These are phyloP conservation scores for Drosophila nikananu DNA, from an alignment of 1,140 invertebrate genomes.

Conservation along the genomic window DNA sequence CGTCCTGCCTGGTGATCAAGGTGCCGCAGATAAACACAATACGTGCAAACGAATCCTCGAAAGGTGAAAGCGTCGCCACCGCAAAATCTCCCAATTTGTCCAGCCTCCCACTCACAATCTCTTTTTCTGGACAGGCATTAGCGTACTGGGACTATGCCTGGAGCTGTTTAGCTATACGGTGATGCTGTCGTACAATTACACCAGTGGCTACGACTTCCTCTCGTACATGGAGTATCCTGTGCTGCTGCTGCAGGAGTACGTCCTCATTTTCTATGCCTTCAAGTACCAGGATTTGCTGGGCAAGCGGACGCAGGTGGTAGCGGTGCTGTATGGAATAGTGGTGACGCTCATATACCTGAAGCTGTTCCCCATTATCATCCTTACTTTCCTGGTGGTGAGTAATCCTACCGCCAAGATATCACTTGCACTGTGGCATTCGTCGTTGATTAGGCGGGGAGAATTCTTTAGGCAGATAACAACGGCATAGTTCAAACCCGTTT, in stretches of 20 bases:
- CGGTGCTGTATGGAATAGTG: conserved; percentile 86
- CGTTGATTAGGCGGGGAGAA: conserved; percentile 46
- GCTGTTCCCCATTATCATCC: conserved; percentile 87
- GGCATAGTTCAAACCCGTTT: conserved; percentile 48
- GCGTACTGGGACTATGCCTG: conserved; percentile 72
- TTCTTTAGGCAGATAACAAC: conserved; percentile 43
- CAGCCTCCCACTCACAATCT: conserved; percentile 15
- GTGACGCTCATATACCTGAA: conserved; percentile 86
- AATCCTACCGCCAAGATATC: conserved; percentile 29
- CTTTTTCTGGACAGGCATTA: conserved; percentile 57
- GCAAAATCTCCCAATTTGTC: background rate
- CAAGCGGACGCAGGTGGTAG: conserved; percentile 83
- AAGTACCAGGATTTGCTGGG: conserved; percentile 87
- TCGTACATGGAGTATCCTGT: conserved; percentile 90
- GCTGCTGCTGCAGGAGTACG: conserved; percentile 88
- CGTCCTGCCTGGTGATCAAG: conserved; percentile 88
- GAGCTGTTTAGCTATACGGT: conserved; percentile 88
- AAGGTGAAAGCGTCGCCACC: conserved; percentile 80
- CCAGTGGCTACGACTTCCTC: conserved; percentile 88
- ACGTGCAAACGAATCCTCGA: conserved; percentile 86
- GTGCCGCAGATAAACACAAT: conserved; percentile 89
- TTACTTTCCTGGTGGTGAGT: conserved; percentile 88
- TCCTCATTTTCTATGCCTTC: conserved; percentile 88
- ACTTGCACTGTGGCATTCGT: conserved; percentile 10
- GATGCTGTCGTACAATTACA: conserved; percentile 89